A percentile compares a stretch with the other conserved stretches of the same genome.
These are phyloP conservation scores for Nemurella pictetii DNA, from an alignment of 2,888 invertebrate species.

Conservation along the genomic window DNA sequence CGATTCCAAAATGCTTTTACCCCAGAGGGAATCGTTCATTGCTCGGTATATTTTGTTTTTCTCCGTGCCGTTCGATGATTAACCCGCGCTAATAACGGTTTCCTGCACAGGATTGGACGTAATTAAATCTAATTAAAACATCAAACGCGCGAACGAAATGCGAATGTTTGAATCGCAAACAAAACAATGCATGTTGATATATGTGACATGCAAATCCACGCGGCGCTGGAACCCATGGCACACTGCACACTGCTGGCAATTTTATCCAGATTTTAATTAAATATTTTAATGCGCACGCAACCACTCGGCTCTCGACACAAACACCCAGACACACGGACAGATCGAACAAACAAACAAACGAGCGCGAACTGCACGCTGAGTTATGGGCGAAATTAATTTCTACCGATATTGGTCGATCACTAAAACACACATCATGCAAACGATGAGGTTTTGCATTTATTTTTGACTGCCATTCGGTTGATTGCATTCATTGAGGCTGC, in stretches of 20 bases:
- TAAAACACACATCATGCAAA: no score
- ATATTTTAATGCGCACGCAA: not conserved
- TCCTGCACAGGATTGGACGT: not conserved
- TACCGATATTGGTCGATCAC: not conserved
- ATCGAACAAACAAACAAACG: not conserved
- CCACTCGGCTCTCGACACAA: not conserved
- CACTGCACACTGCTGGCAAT: not conserved
- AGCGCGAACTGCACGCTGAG: not conserved
- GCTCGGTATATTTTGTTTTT: no score
- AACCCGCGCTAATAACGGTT: no score
- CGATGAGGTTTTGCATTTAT: no score
- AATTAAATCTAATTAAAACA: slow-evolving; percentile 5
- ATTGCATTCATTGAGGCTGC: no score
- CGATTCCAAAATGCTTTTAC: no score
- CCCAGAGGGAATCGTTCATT: no score
- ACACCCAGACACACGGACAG: not conserved
- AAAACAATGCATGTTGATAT: not conserved
- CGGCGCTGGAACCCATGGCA: not conserved
- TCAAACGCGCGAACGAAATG: slow-evolving; percentile 12
- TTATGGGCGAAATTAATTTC: not conserved
- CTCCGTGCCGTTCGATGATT: no score
- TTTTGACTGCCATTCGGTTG: no score
- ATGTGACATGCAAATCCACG: not conserved
- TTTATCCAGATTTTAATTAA: slow-evolving; percentile 7
- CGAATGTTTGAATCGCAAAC: not conserved